These are phyloP conservation scores for Dromius quadrimaculatus DNA, from an alignment of 2,888 invertebrate genomes.

Conservation along the genomic window DNA sequence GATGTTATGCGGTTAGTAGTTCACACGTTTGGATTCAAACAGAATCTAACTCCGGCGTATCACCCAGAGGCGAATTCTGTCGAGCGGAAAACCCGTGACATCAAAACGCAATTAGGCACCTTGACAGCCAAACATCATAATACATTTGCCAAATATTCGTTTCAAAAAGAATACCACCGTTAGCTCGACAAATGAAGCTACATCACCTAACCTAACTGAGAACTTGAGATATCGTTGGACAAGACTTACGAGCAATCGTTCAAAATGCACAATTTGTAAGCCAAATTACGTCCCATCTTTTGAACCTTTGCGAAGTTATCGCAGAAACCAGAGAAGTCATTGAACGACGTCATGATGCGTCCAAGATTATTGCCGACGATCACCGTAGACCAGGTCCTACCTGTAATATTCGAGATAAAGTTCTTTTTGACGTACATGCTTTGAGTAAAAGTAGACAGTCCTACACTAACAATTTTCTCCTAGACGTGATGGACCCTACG, in stretches of 20 bases:
- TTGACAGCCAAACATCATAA: slow-evolving; percentile 56
- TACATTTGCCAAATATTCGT: slow-evolving; percentile 55
- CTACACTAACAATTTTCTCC: background rate
- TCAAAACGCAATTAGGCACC: slow-evolving; percentile 58
- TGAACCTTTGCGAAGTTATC: background rate
- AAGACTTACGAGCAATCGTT: too few relatives aligned
- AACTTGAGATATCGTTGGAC: slow-evolving; percentile 54
- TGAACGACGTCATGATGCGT: slow-evolving; percentile 48
- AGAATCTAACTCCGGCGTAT: slow-evolving; percentile 56
- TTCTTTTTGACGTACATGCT: slow-evolving; percentile 51
- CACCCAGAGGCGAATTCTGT: slow-evolving; percentile 62
- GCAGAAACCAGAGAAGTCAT: background rate
- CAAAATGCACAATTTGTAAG: background rate
- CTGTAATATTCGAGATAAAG: slow-evolving; percentile 50
- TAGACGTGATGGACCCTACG: slow-evolving; percentile 14
- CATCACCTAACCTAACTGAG: slow-evolving; percentile 58
- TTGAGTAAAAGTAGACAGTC: slow-evolving; percentile 44
- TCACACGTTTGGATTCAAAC: background rate
- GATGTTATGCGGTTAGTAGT: background rate
- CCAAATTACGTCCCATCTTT: background rate
- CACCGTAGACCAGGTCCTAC: slow-evolving; percentile 48
- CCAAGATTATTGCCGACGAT: slow-evolving; percentile 52
- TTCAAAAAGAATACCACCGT: slow-evolving; percentile 58
- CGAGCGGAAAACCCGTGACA: slow-evolving; percentile 59
- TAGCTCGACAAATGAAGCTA: slow-evolving; percentile 54